A percentile compares a stretch with the other conserved stretches of the same genome.
These are phyloP conservation scores for Eledona agricola DNA, from an alignment of 2,888 invertebrate genomes.

Conservation along the genomic window DNA sequence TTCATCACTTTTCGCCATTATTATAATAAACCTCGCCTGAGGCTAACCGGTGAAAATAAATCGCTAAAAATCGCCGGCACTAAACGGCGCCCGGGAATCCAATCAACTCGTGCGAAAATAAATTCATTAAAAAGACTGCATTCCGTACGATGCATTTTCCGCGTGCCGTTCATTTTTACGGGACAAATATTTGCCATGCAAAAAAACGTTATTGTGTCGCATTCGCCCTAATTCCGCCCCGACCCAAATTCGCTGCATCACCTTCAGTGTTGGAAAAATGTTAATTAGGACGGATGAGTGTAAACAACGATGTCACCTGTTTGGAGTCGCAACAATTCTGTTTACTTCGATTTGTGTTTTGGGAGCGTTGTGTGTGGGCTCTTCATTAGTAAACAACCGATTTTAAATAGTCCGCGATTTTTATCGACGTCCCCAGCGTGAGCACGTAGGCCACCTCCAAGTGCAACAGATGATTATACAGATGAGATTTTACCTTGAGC, in stretches of 20 bases:
- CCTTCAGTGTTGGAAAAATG: conserved; percentile 9
- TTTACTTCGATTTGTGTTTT: no score
- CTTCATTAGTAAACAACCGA: neutral
- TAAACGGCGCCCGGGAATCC: neutral
- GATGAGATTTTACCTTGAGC: conserved; percentile 83
- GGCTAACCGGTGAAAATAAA: neutral
- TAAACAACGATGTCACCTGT: no score
- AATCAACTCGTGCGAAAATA: neutral
- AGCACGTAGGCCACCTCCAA: neutral
- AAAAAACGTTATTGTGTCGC: no score
- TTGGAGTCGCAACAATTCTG: no score
- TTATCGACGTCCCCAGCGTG: no score
- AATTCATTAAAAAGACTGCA: no score
- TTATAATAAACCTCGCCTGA: conserved; percentile 8
- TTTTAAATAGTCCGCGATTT: neutral
- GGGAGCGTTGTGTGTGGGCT: no score
- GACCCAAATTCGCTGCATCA: conserved; percentile 13
- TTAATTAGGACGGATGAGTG: conserved; percentile 10
- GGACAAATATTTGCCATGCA: conserved; percentile 24
- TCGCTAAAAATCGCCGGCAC: conserved; percentile 7
- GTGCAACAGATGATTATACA: no score
- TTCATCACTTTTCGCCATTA: conserved; percentile 16
- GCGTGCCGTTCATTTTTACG: no score
- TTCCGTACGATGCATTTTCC: no score
- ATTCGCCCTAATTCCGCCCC: conserved; percentile 14